Percentiles rank a stretch among this genome's conserved stretches.
Evolutionary conservation across 1,140 invertebrate genomes (phyloP).

Genomic region (Platyscapa corneri): DNA sequence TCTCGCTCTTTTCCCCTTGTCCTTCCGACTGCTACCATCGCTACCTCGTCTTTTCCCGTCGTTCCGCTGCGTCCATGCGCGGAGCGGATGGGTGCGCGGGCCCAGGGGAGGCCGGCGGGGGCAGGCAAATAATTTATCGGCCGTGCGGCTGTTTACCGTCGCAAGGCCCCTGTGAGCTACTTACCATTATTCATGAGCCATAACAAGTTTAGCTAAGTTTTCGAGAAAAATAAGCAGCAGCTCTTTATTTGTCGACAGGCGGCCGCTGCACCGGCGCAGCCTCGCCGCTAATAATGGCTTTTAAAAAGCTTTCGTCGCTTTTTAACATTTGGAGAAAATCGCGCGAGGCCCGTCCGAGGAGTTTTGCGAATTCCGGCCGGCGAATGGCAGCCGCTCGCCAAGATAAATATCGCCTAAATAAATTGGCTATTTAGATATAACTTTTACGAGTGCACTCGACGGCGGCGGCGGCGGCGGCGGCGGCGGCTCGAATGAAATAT

Average conservation of each 20-base stretch:
- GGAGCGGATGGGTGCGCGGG: background rate
- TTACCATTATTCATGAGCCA: conserved; percentile 37
- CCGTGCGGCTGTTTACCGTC: conserved; percentile 30
- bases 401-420: background rate
- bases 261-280: background rate
- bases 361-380: background rate
- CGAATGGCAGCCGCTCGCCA: background rate
- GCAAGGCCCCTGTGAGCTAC: conserved; percentile 24
- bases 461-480: too few species aligned
- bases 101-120: background rate
- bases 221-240: background rate
- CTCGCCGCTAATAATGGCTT: background rate
- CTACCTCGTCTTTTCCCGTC: background rate
- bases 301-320: conserved; percentile 20
- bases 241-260: background rate
- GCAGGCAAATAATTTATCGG: conserved; percentile 44
- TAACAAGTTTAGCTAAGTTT: conserved; percentile 11
- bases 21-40: conserved; percentile 17
- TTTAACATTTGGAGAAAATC: background rate
- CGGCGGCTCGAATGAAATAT: background rate
- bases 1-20: conserved; percentile 38
- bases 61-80: too few species aligned
- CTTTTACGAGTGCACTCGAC: background rate
- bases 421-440: background rate
- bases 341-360: background rate